These are phyloP conservation scores for Deilephila elpenor DNA, from an alignment of 2,888 invertebrate genomes.

Conservation along the genomic window DNA sequence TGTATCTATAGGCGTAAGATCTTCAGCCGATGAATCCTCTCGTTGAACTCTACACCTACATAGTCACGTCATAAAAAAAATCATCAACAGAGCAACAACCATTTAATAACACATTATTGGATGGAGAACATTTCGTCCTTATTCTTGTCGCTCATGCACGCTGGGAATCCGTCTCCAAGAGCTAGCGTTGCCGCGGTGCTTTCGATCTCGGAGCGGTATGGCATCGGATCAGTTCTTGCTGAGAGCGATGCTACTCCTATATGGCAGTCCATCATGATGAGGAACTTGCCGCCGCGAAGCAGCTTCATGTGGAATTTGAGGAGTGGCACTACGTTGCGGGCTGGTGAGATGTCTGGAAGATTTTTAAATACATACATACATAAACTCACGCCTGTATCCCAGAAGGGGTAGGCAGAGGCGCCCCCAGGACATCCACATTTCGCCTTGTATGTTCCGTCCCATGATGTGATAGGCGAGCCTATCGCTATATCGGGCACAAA, in stretches of 20 bases:
- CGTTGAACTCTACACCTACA: too few species aligned
- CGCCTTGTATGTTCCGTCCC: too few species aligned
- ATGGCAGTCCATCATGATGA: slow-evolving; percentile 67
- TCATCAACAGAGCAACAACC: not conserved
- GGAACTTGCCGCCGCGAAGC: slow-evolving; percentile 55
- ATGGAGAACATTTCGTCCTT: slow-evolving; percentile 46
- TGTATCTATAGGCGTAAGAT: too few species aligned
- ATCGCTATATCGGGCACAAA: too few species aligned
- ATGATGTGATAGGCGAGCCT: too few species aligned
- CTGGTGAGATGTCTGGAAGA: slow-evolving; percentile 57
- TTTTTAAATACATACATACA: too few species aligned
- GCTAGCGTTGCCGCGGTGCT: slow-evolving; percentile 45
- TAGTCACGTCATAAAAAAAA: not conserved
- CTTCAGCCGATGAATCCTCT: too few species aligned
- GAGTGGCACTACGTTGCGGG: slow-evolving; percentile 53
- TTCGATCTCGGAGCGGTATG: slow-evolving; percentile 54
- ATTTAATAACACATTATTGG: slow-evolving; percentile 35
- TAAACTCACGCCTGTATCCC: too few species aligned
- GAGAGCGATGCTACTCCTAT: slow-evolving; percentile 55
- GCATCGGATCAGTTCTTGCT: slow-evolving; percentile 40
- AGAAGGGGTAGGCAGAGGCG: too few species aligned
- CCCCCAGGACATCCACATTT: too few species aligned
- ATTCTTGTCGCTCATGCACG: slow-evolving; percentile 55
- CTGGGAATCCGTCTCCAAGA: slow-evolving; percentile 56
- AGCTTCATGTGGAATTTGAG: slow-evolving; percentile 67